Evolutionary conservation across 2,888 invertebrate species (phyloP), one percentile per base, ranked within the genome.

Genomic region (Campaea margaritaria): DNA sequence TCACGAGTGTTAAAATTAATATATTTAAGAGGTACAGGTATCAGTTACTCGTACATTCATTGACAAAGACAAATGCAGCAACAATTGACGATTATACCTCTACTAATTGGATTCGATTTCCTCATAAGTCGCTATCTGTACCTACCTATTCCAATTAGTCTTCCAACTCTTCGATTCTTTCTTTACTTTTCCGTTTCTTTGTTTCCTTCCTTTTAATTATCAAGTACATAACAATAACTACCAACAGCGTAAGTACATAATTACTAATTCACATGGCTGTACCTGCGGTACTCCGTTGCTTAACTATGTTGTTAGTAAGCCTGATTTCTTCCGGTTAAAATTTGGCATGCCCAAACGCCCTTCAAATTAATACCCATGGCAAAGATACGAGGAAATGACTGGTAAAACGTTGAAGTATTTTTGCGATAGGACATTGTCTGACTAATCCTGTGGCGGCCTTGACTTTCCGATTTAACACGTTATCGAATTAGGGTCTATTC

Each of bases 141-240:
- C n/a, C n/a, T n/a, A n/a, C n/a, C n/a, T n/a, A n/a, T n/a, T n/a
- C n/a, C n/a, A n/a, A n/a, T n/a, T n/a, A 56, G 63, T 21, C 21
- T 21, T 21, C 58, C 57, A 41, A 62, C 62, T 65, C 47, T 58
- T 63, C 50, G 47, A 56, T 62, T 59, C 58, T 63, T 60, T 58
- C 55, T 56, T 49, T 10, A 16, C 13, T 53, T 59, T 65, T 65
- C 65, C 62, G 50, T 54, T 44, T 34, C 45, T 48, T 58, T 39
- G 41, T 53, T 67, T 62, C 59, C 64, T 68, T 65, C 62, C 65
- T 21, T 2, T 21, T 21, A 21, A 21, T 21, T 21, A 21, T 5
- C 5, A 5, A 21, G 2, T 21, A 21, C 21, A 21, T 21, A n/a
- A 21, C 21, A 21, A 21, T 21, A 21, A 21, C 51, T 28, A 31